Conservation (phyloP, 2,888 invertebrate species). For the Aphrophora alni region DNA sequence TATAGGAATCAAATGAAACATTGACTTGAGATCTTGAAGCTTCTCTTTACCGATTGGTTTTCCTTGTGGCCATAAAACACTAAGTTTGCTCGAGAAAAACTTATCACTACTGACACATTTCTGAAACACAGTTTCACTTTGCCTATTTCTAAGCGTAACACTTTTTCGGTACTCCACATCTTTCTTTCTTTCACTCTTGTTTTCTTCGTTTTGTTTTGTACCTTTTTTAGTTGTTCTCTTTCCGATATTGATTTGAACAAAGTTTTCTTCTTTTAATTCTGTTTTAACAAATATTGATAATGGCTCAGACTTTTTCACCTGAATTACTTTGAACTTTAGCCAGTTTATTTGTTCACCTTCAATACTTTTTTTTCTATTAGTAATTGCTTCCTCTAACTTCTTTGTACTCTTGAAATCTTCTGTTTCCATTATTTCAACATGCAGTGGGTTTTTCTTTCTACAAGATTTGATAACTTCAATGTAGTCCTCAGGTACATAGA, state of each 20-base stretch:
- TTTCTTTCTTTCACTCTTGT: no score
- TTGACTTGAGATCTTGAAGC: conserved; percentile 21
- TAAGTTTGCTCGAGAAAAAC: conserved; percentile 12
- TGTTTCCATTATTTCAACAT: conserved; percentile 36
- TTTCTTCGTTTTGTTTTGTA: not conserved
- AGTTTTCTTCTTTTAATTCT: not conserved
- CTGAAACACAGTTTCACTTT: no score
- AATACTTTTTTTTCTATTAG: conserved; percentile 20
- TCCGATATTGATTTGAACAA: conserved; percentile 10
- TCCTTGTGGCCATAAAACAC: conserved; percentile 23
- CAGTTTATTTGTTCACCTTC: conserved; percentile 14
- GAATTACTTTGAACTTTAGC: conserved; percentile 20
- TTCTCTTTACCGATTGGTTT: conserved; percentile 22
- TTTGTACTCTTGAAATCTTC: conserved; percentile 10
- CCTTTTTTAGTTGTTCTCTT: conserved; percentile 3
- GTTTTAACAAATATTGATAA: conserved; percentile 14
- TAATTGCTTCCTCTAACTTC: conserved; percentile 23
- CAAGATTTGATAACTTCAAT: conserved; percentile 28
- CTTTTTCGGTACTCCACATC: not conserved
- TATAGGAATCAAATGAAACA: conserved; percentile 16
- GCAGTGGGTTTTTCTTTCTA: conserved; percentile 35
- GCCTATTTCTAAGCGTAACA: not conserved
- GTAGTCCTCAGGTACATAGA: conserved; percentile 21
- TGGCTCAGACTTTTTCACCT: conserved; percentile 15
- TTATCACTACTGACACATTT: no score